These are phyloP conservation scores for Loris lydekkerianus DNA, from an alignment of 2,797 vertebrate genomes.

Conservation along the genomic window DNA sequence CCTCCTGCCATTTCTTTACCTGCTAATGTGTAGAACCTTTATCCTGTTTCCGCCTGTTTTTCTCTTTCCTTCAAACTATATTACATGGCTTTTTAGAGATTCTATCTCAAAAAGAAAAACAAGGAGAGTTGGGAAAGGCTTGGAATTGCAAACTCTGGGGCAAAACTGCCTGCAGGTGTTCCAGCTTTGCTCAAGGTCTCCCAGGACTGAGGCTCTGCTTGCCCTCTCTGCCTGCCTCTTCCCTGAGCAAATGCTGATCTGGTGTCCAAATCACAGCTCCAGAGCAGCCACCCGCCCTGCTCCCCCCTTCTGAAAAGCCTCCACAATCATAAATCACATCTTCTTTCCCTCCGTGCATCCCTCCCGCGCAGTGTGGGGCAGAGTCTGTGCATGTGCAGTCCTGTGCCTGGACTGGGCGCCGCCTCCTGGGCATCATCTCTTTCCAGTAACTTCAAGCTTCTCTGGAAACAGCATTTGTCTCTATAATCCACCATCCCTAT, in stretches of 20 bases:
- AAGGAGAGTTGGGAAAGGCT: neutral
- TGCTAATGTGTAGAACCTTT: neutral
- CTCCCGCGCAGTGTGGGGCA: neutral
- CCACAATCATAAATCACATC: neutral
- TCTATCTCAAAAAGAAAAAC: neutral
- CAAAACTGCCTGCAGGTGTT: neutral
- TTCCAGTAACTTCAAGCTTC: neutral
- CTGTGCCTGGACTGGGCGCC: neutral
- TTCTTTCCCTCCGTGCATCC: neutral
- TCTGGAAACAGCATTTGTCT: neutral
- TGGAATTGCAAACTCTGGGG: neutral
- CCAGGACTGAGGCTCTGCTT: neutral
- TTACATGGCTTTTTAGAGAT: neutral
- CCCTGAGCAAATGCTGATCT: neutral
- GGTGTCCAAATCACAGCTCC: neutral
- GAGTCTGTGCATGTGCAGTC: neutral
- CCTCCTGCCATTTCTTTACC: neutral
- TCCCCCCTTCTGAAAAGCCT: neutral
- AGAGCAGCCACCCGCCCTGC: neutral
- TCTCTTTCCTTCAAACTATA: neutral
- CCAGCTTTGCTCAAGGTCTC: neutral
- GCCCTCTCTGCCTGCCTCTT: neutral
- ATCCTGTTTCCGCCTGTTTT: too few relatives aligned
- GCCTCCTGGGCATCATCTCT: rapidly evolving
- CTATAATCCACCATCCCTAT: neutral